Percentiles rank a stretch among this genome's conserved stretches.
Evolutionary conservation across 2,113 vertebrate genomes (phyloP).

Genomic region (Falco punctatus): DNA sequence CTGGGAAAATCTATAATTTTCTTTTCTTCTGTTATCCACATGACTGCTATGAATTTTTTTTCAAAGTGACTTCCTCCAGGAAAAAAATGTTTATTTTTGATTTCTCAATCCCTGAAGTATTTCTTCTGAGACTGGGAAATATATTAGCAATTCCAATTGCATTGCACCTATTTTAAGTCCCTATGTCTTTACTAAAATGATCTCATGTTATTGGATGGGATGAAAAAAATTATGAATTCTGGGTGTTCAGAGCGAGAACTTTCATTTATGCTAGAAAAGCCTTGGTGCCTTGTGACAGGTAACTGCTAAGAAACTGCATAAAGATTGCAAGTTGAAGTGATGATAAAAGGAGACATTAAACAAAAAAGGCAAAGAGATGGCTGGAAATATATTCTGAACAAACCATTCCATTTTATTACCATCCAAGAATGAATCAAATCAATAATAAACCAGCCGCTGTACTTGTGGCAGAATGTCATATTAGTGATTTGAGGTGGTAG

Average conservation of each 20-base stretch:
- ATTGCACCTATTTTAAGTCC: not conserved
- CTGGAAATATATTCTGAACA: not conserved
- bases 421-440: not conserved
- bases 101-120: not conserved
- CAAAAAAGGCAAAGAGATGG: not conserved
- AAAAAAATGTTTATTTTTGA: not conserved
- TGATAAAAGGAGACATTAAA: not conserved
- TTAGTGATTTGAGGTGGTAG: not conserved
- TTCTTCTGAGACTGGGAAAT: not conserved
- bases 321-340: not conserved
- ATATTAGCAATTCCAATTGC: not conserved
- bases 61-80: not conserved
- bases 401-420: not conserved
- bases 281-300: not conserved
- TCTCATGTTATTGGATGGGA: not conserved
- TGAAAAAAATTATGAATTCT: not conserved
- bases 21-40: not conserved
- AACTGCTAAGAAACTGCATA: not conserved
- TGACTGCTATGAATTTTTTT: not conserved
- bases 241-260: not conserved
- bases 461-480: not conserved
- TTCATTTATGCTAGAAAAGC: not conserved
- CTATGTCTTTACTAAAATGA: not conserved
- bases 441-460: not conserved
- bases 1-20: not conserved